Conservation (phyloP, 2,888 invertebrate species). For the Vesta saturnalis region DNA sequence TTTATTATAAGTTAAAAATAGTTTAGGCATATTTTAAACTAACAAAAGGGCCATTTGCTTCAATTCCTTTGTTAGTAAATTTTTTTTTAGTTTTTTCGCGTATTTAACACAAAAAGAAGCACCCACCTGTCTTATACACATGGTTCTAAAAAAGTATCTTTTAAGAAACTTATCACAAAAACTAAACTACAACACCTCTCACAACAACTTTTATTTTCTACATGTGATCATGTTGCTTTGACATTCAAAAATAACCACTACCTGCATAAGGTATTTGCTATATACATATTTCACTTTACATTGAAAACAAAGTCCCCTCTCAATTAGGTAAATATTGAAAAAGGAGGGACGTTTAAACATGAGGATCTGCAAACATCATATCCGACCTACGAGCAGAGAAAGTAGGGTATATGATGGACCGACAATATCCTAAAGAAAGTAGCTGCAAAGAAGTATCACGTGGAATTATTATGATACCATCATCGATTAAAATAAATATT, state of each 20-base stretch:
- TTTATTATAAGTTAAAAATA: not conserved
- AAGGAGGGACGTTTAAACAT: conserved; percentile 44
- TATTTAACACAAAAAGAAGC: not conserved
- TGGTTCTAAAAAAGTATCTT: conserved; percentile 38
- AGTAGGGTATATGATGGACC: conserved; percentile 48
- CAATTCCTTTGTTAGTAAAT: conserved; percentile 32
- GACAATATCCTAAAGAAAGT: conserved; percentile 35
- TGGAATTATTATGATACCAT: conserved; percentile 36
- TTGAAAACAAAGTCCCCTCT: conserved; percentile 45
- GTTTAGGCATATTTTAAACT: conserved; percentile 20
- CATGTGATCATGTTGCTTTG: conserved; percentile 44
- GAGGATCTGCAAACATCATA: conserved; percentile 31
- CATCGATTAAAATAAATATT: conserved; percentile 42
- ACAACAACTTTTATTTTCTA: conserved; percentile 33
- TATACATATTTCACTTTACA: conserved; percentile 45
- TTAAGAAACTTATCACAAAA: conserved; percentile 39
- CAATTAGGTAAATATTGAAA: conserved; percentile 38
- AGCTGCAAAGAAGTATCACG: conserved; percentile 42
- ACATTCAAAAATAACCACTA: conserved; percentile 48
- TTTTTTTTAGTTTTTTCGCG: not conserved
- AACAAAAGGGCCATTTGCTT: conserved; percentile 40
- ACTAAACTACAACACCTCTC: conserved; percentile 36
- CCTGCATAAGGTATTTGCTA: conserved; percentile 48
- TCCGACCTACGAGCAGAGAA: conserved; percentile 46
- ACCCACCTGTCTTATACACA: conserved; percentile 47